These are phyloP conservation scores for Monopis laevigella DNA, from an alignment of 2,888 invertebrate species.

Conservation along the genomic window DNA sequence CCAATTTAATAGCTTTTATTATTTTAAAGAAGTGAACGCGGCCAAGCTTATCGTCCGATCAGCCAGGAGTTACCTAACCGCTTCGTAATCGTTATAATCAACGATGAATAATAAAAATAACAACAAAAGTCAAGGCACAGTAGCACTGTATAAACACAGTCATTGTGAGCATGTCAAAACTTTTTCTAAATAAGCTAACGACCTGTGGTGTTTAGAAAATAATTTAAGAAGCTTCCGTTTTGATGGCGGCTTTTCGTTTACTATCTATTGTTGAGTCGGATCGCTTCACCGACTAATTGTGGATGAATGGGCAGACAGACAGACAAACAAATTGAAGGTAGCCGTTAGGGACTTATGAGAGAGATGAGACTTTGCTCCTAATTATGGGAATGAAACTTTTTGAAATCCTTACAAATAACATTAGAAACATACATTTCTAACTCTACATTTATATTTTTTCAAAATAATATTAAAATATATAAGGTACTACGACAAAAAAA, in stretches of 20 bases:
- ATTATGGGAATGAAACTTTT: too few species aligned
- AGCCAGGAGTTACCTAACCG: background rate
- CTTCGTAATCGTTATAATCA: slow-evolving; percentile 2
- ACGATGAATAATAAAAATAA: slow-evolving; percentile 21
- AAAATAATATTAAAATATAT: too few species aligned
- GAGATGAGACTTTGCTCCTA: too few species aligned
- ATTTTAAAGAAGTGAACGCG: background rate
- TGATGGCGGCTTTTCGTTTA: slow-evolving; percentile 30
- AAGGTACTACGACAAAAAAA: too few species aligned
- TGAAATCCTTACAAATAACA: too few species aligned
- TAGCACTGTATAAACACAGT: slow-evolving; percentile 13
- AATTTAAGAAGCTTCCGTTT: slow-evolving; percentile 62
- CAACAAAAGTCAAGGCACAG: slow-evolving; percentile 28
- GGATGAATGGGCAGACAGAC: slow-evolving; percentile 22
- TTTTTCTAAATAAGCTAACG: slow-evolving; percentile 40
- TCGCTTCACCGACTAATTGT: slow-evolving; percentile 46
- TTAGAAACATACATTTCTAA: too few species aligned
- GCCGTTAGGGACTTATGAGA: slow-evolving; percentile 24
- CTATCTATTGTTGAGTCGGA: slow-evolving; percentile 49
- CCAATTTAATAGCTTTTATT: too few species aligned
- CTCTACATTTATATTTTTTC: too few species aligned
- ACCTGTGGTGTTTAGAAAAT: slow-evolving; percentile 56
- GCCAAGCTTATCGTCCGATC: background rate
- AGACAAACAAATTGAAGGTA: slow-evolving; percentile 22
- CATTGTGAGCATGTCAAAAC: slow-evolving; percentile 35